phyloP scores from a whole-genome alignment of 2,113 vertebrate genomes.

The Glaucidium brasilianum region DNA sequence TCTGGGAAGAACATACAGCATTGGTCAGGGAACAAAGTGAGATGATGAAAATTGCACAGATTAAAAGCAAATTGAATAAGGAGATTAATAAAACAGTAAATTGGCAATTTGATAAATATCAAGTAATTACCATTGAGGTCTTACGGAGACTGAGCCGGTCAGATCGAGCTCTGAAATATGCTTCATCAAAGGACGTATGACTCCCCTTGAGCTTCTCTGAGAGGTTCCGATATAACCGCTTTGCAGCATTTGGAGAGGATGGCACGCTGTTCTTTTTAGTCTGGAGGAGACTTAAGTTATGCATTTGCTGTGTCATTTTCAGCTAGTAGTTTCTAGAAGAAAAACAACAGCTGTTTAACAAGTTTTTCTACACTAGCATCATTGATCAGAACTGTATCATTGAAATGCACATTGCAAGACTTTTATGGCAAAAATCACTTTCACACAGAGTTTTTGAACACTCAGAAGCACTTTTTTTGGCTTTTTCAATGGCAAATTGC shows the following conservation, averaged over 20 bases:
- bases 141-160: conserved; percentile 90
- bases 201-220: conserved; percentile 94
- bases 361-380: neutral
- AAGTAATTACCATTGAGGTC: conserved; percentile 79
- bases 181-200: conserved; percentile 91
- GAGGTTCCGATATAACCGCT: conserved; percentile 93
- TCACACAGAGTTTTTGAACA: neutral
- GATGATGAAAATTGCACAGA: neutral
- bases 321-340: conserved; percentile 70
- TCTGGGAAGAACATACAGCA: rapidly evolving
- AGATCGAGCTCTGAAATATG: conserved; percentile 85
- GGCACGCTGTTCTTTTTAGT: conserved; percentile 84
- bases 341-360: neutral
- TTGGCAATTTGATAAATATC: neutral
- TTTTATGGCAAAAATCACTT: neutral
- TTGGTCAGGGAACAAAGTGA: neutral
- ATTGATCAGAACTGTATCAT: rapidly evolving
- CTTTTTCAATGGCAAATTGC: neutral
- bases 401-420: neutral
- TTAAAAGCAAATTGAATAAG: neutral
- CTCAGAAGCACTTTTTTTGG: rapidly evolving
- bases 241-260: conserved; percentile 91
- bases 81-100: neutral
- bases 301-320: conserved; percentile 95
- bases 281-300: conserved; percentile 88